These are phyloP conservation scores for Actinopyga echinites DNA, from an alignment of 53 echinoderm and acorn worm species.

Conservation along the genomic window DNA sequence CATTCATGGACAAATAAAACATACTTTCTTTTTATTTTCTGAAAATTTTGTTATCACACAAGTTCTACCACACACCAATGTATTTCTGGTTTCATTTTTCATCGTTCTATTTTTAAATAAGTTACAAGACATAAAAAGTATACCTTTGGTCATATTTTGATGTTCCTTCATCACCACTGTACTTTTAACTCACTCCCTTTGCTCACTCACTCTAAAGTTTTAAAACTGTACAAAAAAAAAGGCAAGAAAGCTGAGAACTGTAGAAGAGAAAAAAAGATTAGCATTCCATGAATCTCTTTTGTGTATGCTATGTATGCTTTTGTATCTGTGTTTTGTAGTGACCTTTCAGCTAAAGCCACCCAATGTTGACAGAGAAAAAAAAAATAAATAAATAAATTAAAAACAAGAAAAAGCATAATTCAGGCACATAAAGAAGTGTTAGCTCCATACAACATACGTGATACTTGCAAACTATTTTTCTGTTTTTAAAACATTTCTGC, in stretches of 20 bases:
- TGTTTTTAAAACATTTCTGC: too few species aligned
- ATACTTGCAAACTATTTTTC: too few species aligned
- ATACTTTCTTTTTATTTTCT: too few species aligned
- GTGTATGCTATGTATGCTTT: too few species aligned
- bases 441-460: too few species aligned
- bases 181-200: not conserved
- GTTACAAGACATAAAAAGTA: conserved; percentile 30
- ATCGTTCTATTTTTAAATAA: conserved; percentile 9
- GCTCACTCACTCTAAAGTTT: conserved; percentile 25
- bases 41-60: too few species aligned
- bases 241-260: conserved; percentile 45
- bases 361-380: not conserved
- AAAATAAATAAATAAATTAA: not conserved
- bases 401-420: not conserved
- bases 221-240: conserved; percentile 47
- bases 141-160: conserved; percentile 29
- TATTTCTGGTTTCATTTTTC: too few species aligned
- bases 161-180: conserved; percentile 21
- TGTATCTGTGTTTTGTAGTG: too few species aligned
- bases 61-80: conserved; percentile 17
- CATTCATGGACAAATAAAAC: too few species aligned
- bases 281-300: too few species aligned
- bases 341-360: not conserved
- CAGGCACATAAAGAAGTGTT: conserved; percentile 4
- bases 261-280: not conserved